Conservation (phyloP, 2,888 invertebrate genomes). For the Agrochola lota region DNA sequence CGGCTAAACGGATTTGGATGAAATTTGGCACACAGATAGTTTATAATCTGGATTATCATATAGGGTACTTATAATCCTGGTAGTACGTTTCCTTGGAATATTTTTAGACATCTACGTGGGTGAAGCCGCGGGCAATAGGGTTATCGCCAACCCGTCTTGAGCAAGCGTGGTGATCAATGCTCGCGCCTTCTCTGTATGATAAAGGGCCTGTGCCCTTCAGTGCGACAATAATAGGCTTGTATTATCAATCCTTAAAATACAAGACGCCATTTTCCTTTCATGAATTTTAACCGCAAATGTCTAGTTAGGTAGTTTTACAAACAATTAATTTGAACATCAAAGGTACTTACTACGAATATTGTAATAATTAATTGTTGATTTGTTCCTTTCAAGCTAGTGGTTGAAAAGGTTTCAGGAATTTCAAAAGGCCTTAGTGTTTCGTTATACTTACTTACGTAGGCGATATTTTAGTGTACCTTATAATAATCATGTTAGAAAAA, state of each 20-base stretch:
- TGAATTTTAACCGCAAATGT: background rate
- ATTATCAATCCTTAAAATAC: background rate
- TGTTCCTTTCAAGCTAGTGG: background rate
- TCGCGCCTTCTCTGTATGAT: no score
- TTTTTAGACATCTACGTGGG: no score
- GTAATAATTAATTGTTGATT: background rate
- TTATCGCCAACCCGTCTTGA: no score
- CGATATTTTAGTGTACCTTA: background rate
- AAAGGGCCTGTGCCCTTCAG: no score
- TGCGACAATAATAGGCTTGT: no score
- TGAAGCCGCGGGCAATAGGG: no score
- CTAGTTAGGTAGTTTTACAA: background rate
- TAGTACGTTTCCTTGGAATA: no score
- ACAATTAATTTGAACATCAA: conserved; percentile 23
- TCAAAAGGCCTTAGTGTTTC: background rate
- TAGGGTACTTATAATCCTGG: no score
- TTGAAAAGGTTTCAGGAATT: background rate
- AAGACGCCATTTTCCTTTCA: background rate
- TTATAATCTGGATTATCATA: no score
- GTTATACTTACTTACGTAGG: background rate
- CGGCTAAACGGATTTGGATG: no score
- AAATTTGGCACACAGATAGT: no score
- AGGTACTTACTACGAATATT: background rate
- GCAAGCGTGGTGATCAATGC: no score
- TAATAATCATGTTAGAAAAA: background rate